phyloP scores from a whole-genome alignment of 2,797 vertebrate genomes.

The Sternotherus odoratus region DNA sequence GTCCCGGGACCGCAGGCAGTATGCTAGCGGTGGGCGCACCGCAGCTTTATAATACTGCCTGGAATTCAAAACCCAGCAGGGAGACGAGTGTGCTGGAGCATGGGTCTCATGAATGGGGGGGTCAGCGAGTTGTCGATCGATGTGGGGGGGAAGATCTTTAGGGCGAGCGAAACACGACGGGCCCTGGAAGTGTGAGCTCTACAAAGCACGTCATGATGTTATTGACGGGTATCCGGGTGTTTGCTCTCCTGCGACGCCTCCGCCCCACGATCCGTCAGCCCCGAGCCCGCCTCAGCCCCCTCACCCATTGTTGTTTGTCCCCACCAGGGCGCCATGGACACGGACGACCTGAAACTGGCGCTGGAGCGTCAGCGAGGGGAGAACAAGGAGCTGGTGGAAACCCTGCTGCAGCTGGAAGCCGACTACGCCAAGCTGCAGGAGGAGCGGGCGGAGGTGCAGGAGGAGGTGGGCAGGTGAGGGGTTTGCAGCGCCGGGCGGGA shows the following conservation, averaged over 20 bases:
- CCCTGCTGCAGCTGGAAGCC: not conserved
- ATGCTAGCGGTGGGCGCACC: no score
- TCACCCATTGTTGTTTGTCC: not conserved
- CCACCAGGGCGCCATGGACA: not conserved
- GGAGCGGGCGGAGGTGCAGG: not conserved
- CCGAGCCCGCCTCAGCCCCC: not conserved
- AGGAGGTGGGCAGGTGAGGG: not conserved
- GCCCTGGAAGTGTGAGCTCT: not conserved
- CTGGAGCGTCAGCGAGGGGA: not conserved
- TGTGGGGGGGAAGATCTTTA: not conserved
- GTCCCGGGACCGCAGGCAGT: no score
- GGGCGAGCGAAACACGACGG: not conserved
- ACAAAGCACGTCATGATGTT: not conserved
- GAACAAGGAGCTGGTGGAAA: not conserved
- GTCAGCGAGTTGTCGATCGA: not conserved
- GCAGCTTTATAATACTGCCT: no score
- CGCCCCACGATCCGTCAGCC: not conserved
- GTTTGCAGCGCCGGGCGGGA: fast-evolving
- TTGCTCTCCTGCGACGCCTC: not conserved
- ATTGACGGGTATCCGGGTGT: not conserved
- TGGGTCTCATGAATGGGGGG: no score
- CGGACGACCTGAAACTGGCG: not conserved
- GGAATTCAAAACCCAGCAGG: no score
- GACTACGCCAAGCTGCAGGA: not conserved
- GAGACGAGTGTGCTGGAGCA: no score